Conservation (phyloP, 2,113 vertebrate species). For the Nycticryphes semicollaris region DNA sequence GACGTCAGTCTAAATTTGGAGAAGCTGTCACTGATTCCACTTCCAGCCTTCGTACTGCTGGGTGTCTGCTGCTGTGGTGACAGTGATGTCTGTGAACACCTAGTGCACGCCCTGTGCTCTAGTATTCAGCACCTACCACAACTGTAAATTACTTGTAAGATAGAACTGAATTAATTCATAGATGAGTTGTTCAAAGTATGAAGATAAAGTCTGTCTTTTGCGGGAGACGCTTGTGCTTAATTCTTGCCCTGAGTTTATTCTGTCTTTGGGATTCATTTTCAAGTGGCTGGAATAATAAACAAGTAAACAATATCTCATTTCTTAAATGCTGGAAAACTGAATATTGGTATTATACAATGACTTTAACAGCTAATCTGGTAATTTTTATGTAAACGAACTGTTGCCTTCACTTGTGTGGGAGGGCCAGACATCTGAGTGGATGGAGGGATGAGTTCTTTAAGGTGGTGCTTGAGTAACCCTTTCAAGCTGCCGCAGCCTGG, state of each 20-base stretch:
- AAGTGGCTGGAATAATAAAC: neutral
- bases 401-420: neutral
- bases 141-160: neutral
- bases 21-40: accelerated
- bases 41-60: neutral
- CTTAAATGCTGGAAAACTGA: neutral
- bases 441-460: neutral
- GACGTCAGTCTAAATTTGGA: too few relatives aligned
- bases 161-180: neutral
- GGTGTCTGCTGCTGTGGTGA: neutral
- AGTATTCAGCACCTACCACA: neutral
- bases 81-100: neutral
- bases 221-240: neutral
- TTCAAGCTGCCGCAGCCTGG: neutral
- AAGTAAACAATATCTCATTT: neutral
- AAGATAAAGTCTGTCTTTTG: neutral
- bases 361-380: neutral
- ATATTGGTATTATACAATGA: neutral
- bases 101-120: neutral
- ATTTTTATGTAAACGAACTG: neutral
- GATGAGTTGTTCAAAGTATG: neutral
- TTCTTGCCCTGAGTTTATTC: neutral
- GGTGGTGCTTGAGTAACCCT: neutral
- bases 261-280: neutral
- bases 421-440: neutral